Evolutionary conservation across 2,797 vertebrate species (phyloP), one percentile per base, ranked within the genome.

Genomic region (Phoebastria nigripes): DNA sequence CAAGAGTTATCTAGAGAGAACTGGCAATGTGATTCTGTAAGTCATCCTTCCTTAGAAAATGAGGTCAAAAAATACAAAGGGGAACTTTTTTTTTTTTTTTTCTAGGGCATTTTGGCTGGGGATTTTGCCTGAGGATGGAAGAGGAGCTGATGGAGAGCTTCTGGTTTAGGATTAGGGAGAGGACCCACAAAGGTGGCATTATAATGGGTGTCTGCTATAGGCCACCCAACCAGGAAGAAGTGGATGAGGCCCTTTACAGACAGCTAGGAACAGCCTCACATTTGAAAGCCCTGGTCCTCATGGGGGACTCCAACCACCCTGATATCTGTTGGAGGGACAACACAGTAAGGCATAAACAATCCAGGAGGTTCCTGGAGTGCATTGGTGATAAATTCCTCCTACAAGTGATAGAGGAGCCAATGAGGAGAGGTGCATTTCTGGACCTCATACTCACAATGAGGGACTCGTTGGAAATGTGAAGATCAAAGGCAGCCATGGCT

Each of bases 11-110:
- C 17, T 35, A 63, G 26, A 73, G 4, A 61, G 5, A 66, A 52
- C 2, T 20, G 5, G 2, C 47, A 71, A 14, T 54, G 19, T 67
- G 25, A 61, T 71, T 72, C 21, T 26, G 3, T 37, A 58, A 59
- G 18, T 37, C 11, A n/a, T 20, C 3, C 72, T 59, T 24, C 26
- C 28, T 41, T 42, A 16, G 29, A 81, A 62, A 83, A 77, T 18
- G 6, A 52, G 6, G 15, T 3, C 0, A 46, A 46, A 56, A 42
- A n/a, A 19, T 15, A 33, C 3, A 15, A 59, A 88, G 4, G 0
- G 8, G 0, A 51, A 52, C 0, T 35, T 35, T 35, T 44, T 49
- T 35, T 46, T 35, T 19, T 35, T 42, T 26, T 31, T 35, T 6
- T 5, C 5, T 41, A 55, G 6, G 4, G 3, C 24, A 12, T 67